phyloP scores from a whole-genome alignment of 2,797 vertebrate species.

The Chelidonichthys spinosus region DNA sequence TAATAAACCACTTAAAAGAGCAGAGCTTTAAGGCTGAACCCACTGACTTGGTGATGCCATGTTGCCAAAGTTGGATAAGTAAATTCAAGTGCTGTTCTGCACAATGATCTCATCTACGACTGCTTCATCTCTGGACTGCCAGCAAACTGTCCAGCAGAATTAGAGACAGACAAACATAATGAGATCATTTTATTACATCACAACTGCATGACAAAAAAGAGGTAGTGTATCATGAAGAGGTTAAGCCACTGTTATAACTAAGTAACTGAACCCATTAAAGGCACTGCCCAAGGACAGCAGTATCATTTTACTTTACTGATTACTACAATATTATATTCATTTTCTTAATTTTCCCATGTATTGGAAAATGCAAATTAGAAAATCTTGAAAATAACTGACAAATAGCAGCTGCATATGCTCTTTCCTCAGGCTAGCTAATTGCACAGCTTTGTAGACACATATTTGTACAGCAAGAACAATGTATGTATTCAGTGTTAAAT shows the following conservation, averaged over 20 bases:
- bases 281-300: not conserved
- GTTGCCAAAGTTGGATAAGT: conserved; percentile 21
- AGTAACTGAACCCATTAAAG: conserved; percentile 7
- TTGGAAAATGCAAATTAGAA: conserved; percentile 1
- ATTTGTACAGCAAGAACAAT: not conserved
- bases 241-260: conserved; percentile 1
- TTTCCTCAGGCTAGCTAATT: not conserved
- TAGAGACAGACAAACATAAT: not conserved
- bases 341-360: not conserved
- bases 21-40: conserved; percentile 20
- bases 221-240: not conserved
- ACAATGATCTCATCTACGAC: conserved; percentile 25
- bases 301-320: not conserved
- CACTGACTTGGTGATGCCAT: conserved; percentile 15
- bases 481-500: not conserved
- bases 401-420: not conserved
- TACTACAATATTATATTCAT: not conserved
- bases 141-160: conserved; percentile 2
- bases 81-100: conserved; percentile 23
- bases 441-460: not conserved
- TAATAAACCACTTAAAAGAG: conserved; percentile 39
- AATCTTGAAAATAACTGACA: not conserved
- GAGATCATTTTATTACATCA: conserved; percentile 9
- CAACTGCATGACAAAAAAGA: not conserved
- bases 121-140: conserved; percentile 2